These are phyloP conservation scores for Halichoeres trimaculatus DNA, from an alignment of 2,113 vertebrate genomes.

Conservation along the genomic window DNA sequence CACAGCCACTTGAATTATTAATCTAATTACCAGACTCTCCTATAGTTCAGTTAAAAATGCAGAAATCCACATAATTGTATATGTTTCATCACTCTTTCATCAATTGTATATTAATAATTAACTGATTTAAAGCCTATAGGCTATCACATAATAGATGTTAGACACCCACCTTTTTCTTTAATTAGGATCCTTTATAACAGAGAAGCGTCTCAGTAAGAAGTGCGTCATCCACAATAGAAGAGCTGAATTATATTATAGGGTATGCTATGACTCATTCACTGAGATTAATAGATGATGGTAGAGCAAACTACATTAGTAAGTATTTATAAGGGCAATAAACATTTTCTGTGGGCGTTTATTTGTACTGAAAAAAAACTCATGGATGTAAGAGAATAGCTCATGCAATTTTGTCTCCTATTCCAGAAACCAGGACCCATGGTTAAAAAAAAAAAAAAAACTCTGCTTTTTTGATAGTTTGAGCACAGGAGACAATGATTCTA, in stretches of 20 bases:
- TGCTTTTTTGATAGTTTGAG: too few species aligned
- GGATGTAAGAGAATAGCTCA: neutral
- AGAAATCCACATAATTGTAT: constrained; percentile 4
- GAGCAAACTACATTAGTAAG: constrained; percentile 18
- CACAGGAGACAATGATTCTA: too few species aligned
- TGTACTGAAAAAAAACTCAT: neutral
- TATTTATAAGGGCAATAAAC: constrained; percentile 22
- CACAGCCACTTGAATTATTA: too few species aligned
- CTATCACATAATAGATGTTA: constrained; percentile 14
- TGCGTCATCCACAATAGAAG: constrained; percentile 41
- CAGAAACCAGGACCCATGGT: too few species aligned
- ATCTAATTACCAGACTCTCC: too few species aligned
- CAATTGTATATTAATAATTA: neutral
- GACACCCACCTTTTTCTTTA: constrained; percentile 41
- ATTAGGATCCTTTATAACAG: constrained; percentile 26
- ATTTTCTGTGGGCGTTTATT: neutral
- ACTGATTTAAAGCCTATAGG: neutral
- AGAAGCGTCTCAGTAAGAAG: constrained; percentile 25
- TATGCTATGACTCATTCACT: constrained; percentile 43
- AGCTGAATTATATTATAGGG: constrained; percentile 31
- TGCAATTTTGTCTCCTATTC: neutral
- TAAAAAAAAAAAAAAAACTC: too few species aligned
- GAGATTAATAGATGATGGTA: constrained; percentile 13
- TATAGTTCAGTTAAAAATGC: too few species aligned
- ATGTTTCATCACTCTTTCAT: neutral